Evolutionary conservation across 1,140 invertebrate species (phyloP).

Genomic region (Gonioctena quinquepunctata): DNA sequence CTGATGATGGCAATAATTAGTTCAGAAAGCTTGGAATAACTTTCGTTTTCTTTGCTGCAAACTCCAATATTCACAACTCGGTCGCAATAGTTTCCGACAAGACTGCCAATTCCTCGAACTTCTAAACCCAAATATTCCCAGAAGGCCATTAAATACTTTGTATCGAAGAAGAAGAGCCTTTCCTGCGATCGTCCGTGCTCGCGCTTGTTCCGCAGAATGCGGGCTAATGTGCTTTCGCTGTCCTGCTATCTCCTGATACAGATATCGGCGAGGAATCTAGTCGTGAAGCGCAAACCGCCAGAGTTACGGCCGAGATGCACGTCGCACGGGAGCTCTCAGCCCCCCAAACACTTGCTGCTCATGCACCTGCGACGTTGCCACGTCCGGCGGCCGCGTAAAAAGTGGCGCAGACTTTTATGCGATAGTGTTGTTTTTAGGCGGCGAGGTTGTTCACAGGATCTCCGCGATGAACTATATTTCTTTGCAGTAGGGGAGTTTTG

Average conservation of each 20-base stretch:
- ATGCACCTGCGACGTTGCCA: slow-evolving; percentile 1
- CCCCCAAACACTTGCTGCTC: neutral
- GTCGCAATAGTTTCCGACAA: no score
- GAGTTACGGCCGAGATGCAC: slow-evolving; percentile 7
- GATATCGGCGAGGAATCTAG: slow-evolving; percentile 42
- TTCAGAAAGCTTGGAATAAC: no score
- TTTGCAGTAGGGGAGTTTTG: no score
- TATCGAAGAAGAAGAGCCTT: neutral
- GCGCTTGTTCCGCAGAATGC: slow-evolving; percentile 33
- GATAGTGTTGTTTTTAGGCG: no score
- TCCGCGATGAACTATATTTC: no score
- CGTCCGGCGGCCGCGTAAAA: neutral
- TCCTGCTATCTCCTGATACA: slow-evolving; percentile 40
- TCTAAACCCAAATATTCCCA: no score
- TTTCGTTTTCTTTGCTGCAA: no score
- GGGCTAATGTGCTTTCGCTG: slow-evolving; percentile 43
- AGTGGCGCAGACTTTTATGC: no score
- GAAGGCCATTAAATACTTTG: neutral
- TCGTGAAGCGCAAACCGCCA: slow-evolving; percentile 22
- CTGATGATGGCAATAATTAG: no score
- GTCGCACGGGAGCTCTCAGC: neutral
- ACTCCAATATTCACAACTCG: no score
- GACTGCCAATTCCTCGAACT: no score
- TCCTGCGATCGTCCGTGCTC: neutral
- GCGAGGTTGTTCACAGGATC: no score